Evolutionary conservation across 2,113 vertebrate species (phyloP), one percentile per base, ranked within the genome.

Genomic region (Emydocephalus ijimae): DNA sequence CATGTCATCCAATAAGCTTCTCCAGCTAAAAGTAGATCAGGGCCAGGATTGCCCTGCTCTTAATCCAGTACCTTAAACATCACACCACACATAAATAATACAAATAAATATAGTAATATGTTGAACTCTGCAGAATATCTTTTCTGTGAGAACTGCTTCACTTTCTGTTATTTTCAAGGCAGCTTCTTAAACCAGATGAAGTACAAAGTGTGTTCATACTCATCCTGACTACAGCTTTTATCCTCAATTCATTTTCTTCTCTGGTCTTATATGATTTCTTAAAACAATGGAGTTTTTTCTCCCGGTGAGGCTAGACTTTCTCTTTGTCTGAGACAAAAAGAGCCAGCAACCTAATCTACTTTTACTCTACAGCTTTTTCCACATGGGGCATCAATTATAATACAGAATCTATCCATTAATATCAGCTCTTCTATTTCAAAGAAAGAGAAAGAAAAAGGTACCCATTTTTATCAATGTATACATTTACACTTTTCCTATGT

Each of bases 351-450:
- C 92, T 95, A 96, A 96, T 93, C 96, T 96, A 95, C 93, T 97
- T 96, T 95, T 91, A 45, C 85, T 95, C 95, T 95, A 94, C 93
- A 94, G 89, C 96, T 96, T 94, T 96, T 95, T 93, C 95, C 96
- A 93, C 95, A 50, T 69, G 92, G 93, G 94, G 94, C 81, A 92
- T 88, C 96, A 96, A 97, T 97, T 96, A 94, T 97, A 97, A 96
- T 95, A 95, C 43, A 91, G 95, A 96, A 96, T 96, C 94, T 93
- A 15, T 50, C 93, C 96, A 95, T 94, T 96, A 97, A 97, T 90
- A 97, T 94, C 92, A 96, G 94, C 95, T 92, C 96, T 90, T 95
- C 93, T 97, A 94, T 96, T 97, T 96, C 96, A 95, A 94, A 94
- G 94, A 95, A 96, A 12, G 85, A 4, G 39, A 59, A 9, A 9